phyloP scores from a whole-genome alignment of 64 coral and sea anemone species.

The Actinia tenebrosa region DNA sequence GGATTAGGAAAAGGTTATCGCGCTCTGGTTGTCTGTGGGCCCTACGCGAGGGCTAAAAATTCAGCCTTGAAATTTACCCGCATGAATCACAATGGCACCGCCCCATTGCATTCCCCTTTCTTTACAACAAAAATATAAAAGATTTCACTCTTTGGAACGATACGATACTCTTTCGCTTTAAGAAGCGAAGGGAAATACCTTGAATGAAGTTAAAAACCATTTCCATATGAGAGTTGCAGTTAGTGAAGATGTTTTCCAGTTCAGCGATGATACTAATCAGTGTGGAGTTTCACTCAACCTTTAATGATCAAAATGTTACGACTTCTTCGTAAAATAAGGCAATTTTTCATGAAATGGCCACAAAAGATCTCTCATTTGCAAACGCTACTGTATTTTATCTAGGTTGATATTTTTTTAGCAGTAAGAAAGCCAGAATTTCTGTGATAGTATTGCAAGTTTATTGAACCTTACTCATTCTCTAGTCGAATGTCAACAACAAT shows the following conservation, averaged over 20 bases:
- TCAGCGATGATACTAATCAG: too few species aligned
- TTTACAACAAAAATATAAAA: not conserved
- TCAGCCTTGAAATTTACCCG: not conserved
- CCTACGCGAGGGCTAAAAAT: not conserved
- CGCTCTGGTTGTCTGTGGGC: not conserved
- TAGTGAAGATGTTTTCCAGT: not conserved
- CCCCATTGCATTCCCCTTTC: not conserved
- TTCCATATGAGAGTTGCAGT: not conserved
- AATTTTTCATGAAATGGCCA: not conserved
- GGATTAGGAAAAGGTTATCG: constrained; percentile 9
- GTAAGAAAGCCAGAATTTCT: not conserved
- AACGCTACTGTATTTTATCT: not conserved
- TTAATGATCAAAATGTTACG: not conserved
- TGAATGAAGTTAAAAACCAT: not conserved
- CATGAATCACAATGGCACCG: not conserved
- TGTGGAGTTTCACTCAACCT: not conserved
- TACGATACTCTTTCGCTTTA: not conserved
- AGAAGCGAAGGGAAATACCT: not conserved
- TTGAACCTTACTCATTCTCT: not conserved
- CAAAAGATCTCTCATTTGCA: too few species aligned
- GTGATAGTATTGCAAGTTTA: not conserved
- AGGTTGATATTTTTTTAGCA: not conserved
- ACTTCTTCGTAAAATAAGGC: not conserved
- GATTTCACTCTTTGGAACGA: not conserved
- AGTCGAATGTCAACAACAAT: not conserved